These are phyloP conservation scores for Epinephelus coioides DNA, from an alignment of 2,797 vertebrate species.

Conservation along the genomic window DNA sequence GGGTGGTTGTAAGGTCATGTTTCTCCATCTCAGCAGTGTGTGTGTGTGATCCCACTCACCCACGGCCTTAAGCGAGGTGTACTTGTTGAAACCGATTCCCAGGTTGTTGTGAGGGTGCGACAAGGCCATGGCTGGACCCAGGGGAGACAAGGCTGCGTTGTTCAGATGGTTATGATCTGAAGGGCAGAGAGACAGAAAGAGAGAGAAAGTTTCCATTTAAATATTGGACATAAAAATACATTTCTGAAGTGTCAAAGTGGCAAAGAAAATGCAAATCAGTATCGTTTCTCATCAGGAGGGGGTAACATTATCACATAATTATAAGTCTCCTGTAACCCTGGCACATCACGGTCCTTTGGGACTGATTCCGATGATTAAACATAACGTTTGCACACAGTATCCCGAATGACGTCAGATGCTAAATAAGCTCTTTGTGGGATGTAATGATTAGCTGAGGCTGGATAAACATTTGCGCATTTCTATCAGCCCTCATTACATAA, in stretches of 20 bases:
- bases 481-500: slow-evolving; percentile 33
- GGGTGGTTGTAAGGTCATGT: neutral
- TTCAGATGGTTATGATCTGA: slow-evolving; percentile 92
- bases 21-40: neutral
- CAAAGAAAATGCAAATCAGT: slow-evolving; percentile 21
- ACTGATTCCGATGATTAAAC: neutral
- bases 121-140: slow-evolving; percentile 84
- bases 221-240: slow-evolving; percentile 3
- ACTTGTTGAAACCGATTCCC: slow-evolving; percentile 88
- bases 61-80: slow-evolving; percentile 89
- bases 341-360: slow-evolving; percentile 1
- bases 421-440: slow-evolving; percentile 4
- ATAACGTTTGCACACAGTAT: neutral
- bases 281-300: neutral
- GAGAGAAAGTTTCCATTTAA: neutral
- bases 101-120: slow-evolving; percentile 89
- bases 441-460: slow-evolving; percentile 28
- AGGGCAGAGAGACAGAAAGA: neutral
- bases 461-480: slow-evolving; percentile 30
- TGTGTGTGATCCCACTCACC: slow-evolving; percentile 85
- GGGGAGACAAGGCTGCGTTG: slow-evolving; percentile 83
- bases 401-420: slow-evolving; percentile 14
- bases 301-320: slow-evolving; percentile 1
- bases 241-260: slow-evolving; percentile 5
- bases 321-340: neutral